These are phyloP conservation scores for Dolichotis patagonum DNA, from an alignment of 2,113 vertebrate genomes.

Conservation along the genomic window DNA sequence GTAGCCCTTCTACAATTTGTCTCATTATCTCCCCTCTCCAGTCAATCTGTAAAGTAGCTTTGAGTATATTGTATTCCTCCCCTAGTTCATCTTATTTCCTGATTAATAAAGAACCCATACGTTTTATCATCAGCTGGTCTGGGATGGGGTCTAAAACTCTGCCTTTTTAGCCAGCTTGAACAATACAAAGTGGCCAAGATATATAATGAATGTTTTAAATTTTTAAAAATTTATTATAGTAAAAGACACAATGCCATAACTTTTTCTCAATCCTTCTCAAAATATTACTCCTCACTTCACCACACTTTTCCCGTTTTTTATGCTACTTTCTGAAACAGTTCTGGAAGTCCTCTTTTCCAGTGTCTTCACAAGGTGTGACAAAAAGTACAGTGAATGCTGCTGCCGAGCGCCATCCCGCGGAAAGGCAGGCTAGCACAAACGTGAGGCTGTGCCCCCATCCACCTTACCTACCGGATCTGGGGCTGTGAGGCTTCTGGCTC, in stretches of 20 bases:
- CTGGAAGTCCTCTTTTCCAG: not conserved
- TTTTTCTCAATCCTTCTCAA: not conserved
- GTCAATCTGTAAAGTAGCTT: not conserved
- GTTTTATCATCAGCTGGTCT: not conserved
- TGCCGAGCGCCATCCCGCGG: not conserved
- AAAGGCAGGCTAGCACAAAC: not conserved
- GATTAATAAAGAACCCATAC: not conserved
- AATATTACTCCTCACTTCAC: not conserved
- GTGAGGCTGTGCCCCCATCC: not conserved
- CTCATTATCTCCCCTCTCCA: not conserved
- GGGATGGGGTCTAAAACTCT: not conserved
- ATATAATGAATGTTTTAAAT: not conserved
- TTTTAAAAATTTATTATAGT: not conserved
- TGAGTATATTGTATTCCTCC: not conserved
- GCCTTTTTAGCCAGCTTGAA: not conserved
- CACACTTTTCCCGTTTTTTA: not conserved
- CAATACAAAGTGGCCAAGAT: not conserved
- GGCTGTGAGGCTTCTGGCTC: not conserved
- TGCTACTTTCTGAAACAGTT: not conserved
- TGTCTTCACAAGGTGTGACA: not conserved
- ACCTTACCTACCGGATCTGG: not conserved
- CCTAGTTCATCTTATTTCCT: not conserved
- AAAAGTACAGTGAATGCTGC: not conserved
- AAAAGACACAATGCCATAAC: not conserved
- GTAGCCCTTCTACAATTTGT: not conserved